Base-by-base conservation (phyloP, 1,140 invertebrate genomes). In the Hestina assimilis region DNA sequence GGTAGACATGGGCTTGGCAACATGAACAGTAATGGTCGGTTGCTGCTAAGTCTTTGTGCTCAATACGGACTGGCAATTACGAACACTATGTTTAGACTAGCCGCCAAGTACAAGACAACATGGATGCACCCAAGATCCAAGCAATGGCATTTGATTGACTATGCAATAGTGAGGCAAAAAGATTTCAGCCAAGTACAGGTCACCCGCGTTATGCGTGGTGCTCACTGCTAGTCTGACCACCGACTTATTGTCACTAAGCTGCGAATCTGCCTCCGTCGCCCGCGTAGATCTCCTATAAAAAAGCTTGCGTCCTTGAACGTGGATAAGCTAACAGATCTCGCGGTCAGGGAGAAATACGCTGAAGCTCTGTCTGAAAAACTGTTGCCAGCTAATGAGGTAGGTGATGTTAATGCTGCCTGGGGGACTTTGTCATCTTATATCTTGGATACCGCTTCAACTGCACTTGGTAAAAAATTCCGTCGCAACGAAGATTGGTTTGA, bases 401-500 rank as follows among this genome's bases (percentile, higher is more conserved):
- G n/a, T n/a, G n/a, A n/a, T n/a, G n/a, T n/a, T n/a, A n/a, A n/a
- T n/a, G n/a, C n/a, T n/a, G n/a, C n/a, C n/a, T n/a, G n/a, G n/a
- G n/a, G n/a, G n/a, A n/a, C n/a, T n/a, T n/a, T n/a, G n/a, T n/a
- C n/a, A n/a, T n/a, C n/a, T n/a, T n/a, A n/a, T n/a, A n/a, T n/a
- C n/a, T 9, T 58, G 8, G 19, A 47, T 1, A 35, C 54, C 9
- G 53, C 61, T 28, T 45, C 11, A 8, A 1, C 9, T 26, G 26
- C 33, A 6, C 17, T 69, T 7, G 62, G 61, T 29, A 3, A 3
- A 3, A 31, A 31, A 31, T 3, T 5, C 3, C 43, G 28, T 9
- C 40, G 6, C 1, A 48, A 54, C 24, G 59, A 63, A 14, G 60
- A 66, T 21, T 70, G 68, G 68, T 66, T 63, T 43, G 58, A 67